Conservation (phyloP, 1,140 invertebrate genomes). For the Bombus huntii region DNA sequence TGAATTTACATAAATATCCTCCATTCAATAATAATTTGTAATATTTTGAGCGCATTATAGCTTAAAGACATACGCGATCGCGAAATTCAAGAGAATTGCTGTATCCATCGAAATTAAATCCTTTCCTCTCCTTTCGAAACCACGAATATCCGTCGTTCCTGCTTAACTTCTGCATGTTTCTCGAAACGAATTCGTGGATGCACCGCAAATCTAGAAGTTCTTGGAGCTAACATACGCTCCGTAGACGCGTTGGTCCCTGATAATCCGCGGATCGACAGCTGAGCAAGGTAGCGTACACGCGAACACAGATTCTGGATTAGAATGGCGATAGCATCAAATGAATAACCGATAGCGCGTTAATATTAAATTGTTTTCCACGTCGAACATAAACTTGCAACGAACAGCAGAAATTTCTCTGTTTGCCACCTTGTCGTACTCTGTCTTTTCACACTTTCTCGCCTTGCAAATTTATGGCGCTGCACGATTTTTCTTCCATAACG, state of each 20-base stretch:
- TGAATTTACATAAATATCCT: no score
- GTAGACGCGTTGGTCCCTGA: neutral
- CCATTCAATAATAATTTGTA: neutral
- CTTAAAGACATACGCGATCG: no score
- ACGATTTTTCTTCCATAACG: neutral
- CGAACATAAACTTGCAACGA: no score
- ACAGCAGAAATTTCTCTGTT: no score
- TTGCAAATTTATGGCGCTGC: neutral
- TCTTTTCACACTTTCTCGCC: no score
- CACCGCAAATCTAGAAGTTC: neutral
- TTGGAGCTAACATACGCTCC: neutral
- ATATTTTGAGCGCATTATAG: neutral
- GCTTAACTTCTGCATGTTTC: neutral
- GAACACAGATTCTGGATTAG: no score
- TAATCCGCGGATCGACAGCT: slow-evolving; percentile 24
- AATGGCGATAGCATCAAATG: no score
- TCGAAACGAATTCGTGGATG: slow-evolving; percentile 5
- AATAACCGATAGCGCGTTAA: slow-evolving; percentile 15
- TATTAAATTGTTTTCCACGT: slow-evolving; percentile 3
- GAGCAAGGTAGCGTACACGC: neutral
- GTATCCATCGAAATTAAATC: neutral
- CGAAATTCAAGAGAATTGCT: neutral
- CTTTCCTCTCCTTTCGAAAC: neutral
- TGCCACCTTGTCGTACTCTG: no score
- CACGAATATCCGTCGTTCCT: neutral